Evolutionary conservation across 2,113 vertebrate genomes (phyloP).

Genomic region (Leptocoma aspasia): DNA sequence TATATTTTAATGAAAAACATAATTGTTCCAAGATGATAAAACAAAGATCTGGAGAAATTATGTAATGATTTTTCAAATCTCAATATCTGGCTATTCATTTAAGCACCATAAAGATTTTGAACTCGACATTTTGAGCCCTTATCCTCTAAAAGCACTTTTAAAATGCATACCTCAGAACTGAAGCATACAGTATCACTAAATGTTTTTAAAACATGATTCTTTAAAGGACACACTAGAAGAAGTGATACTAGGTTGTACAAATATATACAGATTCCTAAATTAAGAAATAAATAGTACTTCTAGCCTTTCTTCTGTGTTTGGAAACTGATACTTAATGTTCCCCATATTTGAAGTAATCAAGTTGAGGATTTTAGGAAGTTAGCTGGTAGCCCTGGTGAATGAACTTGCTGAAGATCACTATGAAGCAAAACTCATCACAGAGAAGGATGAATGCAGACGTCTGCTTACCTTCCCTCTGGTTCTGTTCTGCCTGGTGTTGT

Average conservation of each 20-base stretch:
- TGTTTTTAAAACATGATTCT: background rate
- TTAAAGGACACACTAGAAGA: background rate
- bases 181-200: background rate
- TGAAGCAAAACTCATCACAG: background rate
- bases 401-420: background rate
- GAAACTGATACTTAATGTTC: background rate
- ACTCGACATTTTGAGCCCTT: background rate
- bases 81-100: background rate
- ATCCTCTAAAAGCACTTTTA: background rate
- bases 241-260: background rate
- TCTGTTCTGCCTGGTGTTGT: constrained; percentile 25
- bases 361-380: background rate
- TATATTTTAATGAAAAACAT: background rate
- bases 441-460: background rate
- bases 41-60: background rate
- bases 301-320: background rate
- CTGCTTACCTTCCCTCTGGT: constrained; percentile 18
- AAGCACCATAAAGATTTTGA: background rate
- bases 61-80: background rate
- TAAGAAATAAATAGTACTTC: background rate
- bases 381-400: background rate
- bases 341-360: background rate
- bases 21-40: background rate
- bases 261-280: background rate
- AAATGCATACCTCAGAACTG: background rate